Evolutionary conservation across 53 echinoderm and acorn worm species (phyloP).

Genomic region (Henricia sp.): DNA sequence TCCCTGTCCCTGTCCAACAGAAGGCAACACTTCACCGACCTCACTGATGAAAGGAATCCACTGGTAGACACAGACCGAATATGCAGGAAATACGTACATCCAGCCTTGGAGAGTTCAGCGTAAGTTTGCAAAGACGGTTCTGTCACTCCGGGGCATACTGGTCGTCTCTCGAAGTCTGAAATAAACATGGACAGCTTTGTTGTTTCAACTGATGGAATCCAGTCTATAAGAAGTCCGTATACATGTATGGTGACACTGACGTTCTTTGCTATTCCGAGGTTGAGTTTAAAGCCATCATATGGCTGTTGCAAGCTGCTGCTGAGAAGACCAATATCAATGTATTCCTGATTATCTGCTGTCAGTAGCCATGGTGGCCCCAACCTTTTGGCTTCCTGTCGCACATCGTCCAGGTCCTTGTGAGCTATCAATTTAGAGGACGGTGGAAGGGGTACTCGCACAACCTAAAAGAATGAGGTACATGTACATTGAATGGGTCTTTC

Average conservation of each 20-base stretch:
- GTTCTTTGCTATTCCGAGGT: slow-evolving; percentile 1
- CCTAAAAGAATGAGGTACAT: neutral
- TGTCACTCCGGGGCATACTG: slow-evolving; percentile 14
- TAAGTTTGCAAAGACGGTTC: slow-evolving; percentile 12
- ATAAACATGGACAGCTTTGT: slow-evolving; percentile 13
- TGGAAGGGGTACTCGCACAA: slow-evolving; percentile 16
- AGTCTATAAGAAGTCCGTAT: slow-evolving; percentile 5
- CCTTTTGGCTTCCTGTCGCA: slow-evolving; percentile 13
- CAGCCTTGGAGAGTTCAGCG: slow-evolving; percentile 11
- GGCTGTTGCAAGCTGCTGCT: slow-evolving; percentile 2
- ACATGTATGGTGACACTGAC: slow-evolving; percentile 13
- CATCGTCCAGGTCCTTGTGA: slow-evolving; percentile 13
- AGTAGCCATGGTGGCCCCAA: slow-evolving; percentile 19
- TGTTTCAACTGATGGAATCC: slow-evolving; percentile 10
- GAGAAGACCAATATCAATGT: slow-evolving; percentile 17
- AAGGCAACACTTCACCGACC: slow-evolving; percentile 17
- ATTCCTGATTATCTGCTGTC: slow-evolving; percentile 1
- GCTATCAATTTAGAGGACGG: neutral
- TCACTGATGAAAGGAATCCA: slow-evolving; percentile 17
- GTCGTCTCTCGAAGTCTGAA: neutral
- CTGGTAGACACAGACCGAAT: slow-evolving; percentile 18
- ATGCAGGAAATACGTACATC: slow-evolving; percentile 7
- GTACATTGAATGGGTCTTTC: too few species aligned
- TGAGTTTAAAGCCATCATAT: slow-evolving; percentile 5
- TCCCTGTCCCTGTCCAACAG: slow-evolving; percentile 13